Evolutionary conservation across 2,797 vertebrate genomes (phyloP).

Genomic region (Ceryle rudis): DNA sequence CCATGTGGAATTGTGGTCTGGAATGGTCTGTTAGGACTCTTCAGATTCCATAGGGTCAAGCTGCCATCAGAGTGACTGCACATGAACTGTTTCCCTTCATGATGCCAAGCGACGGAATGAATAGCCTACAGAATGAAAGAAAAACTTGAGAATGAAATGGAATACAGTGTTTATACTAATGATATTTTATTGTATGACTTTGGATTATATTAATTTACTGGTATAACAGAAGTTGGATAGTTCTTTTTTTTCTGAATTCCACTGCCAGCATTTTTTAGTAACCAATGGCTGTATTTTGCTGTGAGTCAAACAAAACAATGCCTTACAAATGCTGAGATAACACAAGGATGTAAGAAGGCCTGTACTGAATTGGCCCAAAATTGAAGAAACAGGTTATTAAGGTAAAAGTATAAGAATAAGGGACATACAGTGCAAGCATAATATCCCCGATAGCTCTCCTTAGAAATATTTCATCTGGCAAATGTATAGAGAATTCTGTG

Average conservation of each 20-base stretch:
- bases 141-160: neutral
- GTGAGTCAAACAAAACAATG: neutral
- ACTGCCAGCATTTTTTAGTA: neutral
- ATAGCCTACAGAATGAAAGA: conserved; percentile 86
- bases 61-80: conserved; percentile 99
- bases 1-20: conserved; percentile 97
- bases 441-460: neutral
- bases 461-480: neutral
- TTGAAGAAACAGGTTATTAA: neutral
- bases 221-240: neutral
- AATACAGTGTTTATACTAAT: neutral
- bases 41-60: conserved; percentile 94
- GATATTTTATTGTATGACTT: neutral
- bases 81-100: conserved; percentile 98
- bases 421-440: neutral
- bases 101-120: conserved; percentile 97
- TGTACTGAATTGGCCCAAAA: neutral
- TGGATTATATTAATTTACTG: neutral
- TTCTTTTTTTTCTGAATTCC: neutral
- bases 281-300: neutral
- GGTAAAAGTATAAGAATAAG: neutral
- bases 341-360: neutral
- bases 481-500: neutral
- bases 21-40: conserved; percentile 93
- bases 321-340: neutral